Base-by-base conservation (phyloP, 1,140 invertebrate species). In the Linepithema humile region DNA sequence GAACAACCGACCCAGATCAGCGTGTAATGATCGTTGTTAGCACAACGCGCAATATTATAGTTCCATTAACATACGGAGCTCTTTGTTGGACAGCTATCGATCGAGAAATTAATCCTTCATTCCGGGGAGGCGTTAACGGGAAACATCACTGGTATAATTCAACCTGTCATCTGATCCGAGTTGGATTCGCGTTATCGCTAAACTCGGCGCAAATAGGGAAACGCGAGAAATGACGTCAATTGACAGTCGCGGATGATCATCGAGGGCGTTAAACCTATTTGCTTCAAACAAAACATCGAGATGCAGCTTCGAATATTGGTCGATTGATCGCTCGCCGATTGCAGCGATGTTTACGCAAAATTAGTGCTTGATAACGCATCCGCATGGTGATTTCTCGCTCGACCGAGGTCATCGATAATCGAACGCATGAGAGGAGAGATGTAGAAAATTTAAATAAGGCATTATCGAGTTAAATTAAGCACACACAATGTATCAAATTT, bases 61-160 rank as follows among this genome's bases (percentile, higher is more conserved):
- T 75, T 75, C n/a, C 40, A 75, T 64, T 62, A 75, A 35, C 29
- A 23, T 67, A 67, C 9, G 17, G 45, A 48, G 17, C 60, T 67
- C 20, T 53, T 55, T 69, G 32, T 69, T 70, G 17, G 1, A 4
- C 26, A 7, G 15, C 3, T 67, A 67, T 78, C 6, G 38, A 55
- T 69, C 12, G 35, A 17, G 5, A 55, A 40, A 55, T 80, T 55
- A 55, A 69, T 80, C 32, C 32, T 29, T 20, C 60, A 65, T 26
- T 32, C 12, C 35, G 2, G 2, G 10, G 23, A 80, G 48, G 48
- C 23, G 64, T 80, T 3, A 26, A 69, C 59, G 45, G 29, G 5
- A 26, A 29, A 60, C 43, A 57, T n/a, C 57, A 23, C 20, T 23
- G 60, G 23, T 15, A 55, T 55, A 40, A 69, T 55, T 80, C 48